A percentile compares a stretch with the other conserved stretches of the same genome.
Conservation (phyloP, 2,888 invertebrate genomes). For the Hanleya hanleyi region DNA sequence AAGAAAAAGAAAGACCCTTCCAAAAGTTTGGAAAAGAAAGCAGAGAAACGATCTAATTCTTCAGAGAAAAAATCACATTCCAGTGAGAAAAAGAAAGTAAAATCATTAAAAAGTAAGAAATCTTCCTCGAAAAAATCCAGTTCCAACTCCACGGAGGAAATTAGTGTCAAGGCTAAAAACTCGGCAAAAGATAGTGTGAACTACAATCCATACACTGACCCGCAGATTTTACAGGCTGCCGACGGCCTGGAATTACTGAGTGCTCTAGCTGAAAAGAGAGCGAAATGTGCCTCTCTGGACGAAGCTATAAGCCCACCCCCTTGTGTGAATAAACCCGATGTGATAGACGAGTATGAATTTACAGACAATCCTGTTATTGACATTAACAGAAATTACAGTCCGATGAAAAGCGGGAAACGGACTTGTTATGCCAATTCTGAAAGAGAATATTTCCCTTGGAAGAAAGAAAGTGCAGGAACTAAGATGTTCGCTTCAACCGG, state of each 20-base stretch:
- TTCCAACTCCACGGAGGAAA: not conserved
- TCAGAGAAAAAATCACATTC: not conserved
- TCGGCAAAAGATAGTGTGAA: not conserved
- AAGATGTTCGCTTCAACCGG: not conserved
- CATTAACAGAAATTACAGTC: conserved; percentile 16
- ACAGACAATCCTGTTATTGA: conserved; percentile 5
- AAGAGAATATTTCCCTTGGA: not conserved
- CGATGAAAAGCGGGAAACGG: not conserved
- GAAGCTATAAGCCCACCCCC: not conserved
- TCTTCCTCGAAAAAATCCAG: not conserved
- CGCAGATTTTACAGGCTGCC: conserved; percentile 59
- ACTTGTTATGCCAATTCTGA: not conserved
- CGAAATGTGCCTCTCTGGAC: conserved; percentile 36
- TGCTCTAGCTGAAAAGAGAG: conserved; percentile 62
- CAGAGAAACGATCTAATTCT: not conserved
- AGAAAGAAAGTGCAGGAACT: not conserved
- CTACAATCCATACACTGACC: conserved; percentile 62
- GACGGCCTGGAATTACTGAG: conserved; percentile 65
- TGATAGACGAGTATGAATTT: conserved; percentile 2
- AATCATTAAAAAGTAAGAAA: not conserved
- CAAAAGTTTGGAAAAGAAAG: not conserved
- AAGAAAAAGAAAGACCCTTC: conserved; percentile 5
- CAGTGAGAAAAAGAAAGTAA: conserved; percentile 3
- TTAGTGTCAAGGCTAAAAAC: too few species aligned
- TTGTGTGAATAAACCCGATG: not conserved